A percentile compares a stretch with the other conserved stretches of the same genome.
These are phyloP conservation scores for Turritopsis rubra DNA, from an alignment of 30 jellyfish, hydroid and myxozoan genomes.

Conservation along the genomic window DNA sequence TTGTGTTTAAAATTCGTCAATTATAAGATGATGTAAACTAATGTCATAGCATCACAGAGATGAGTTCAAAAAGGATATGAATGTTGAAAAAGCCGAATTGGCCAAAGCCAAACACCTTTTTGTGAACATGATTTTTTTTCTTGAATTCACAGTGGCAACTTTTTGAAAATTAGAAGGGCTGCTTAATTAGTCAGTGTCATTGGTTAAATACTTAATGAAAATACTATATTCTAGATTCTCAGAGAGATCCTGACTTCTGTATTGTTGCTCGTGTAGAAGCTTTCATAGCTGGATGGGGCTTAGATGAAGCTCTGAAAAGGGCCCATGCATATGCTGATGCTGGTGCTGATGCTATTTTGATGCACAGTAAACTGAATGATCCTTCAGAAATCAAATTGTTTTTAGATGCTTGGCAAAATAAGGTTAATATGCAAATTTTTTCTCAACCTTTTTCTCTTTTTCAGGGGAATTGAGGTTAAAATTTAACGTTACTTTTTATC, in stretches of 20 bases:
- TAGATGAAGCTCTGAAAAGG: slow-evolving; percentile 78
- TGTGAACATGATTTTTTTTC: too few relatives aligned
- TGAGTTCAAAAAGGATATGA: too few relatives aligned
- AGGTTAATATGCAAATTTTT: slow-evolving; percentile 31
- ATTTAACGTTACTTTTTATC: too few relatives aligned
- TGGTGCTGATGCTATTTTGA: slow-evolving; percentile 95
- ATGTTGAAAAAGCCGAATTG: too few relatives aligned
- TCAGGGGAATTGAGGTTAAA: not conserved
- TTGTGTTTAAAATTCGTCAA: too few relatives aligned
- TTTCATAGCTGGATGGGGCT: slow-evolving; percentile 95
- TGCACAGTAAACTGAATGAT: slow-evolving; percentile 83
- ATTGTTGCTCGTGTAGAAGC: slow-evolving; percentile 98
- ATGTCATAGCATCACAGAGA: too few relatives aligned
- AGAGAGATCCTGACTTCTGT: slow-evolving; percentile 87
- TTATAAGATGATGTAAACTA: too few relatives aligned
- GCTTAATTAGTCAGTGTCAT: not conserved
- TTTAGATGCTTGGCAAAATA: slow-evolving; percentile 78
- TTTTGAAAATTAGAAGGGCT: too few relatives aligned
- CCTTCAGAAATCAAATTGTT: slow-evolving; percentile 82
- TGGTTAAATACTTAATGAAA: not conserved
- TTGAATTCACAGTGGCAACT: too few relatives aligned
- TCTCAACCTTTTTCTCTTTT: slow-evolving; percentile 1
- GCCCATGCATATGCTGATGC: slow-evolving; percentile 88
- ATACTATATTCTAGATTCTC: slow-evolving; percentile 40
- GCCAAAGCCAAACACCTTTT: too few relatives aligned